Base-by-base conservation (phyloP, 2,888 invertebrate genomes). In the Thecophora atra region DNA sequence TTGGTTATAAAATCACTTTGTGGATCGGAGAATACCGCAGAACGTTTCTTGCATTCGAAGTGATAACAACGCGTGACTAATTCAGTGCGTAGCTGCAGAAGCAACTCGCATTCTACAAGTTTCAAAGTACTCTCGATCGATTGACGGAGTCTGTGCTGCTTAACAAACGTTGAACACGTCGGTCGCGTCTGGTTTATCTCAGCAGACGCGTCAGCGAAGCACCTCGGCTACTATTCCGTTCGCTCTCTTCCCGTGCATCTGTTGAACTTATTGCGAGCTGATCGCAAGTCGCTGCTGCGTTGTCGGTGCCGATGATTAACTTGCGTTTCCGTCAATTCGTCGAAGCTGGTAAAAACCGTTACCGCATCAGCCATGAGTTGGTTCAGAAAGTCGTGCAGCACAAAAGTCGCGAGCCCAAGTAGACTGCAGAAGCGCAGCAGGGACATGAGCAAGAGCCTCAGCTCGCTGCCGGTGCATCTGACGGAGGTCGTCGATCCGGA, bases 311-410 rank as follows among this genome's bases (percentile, higher is more conserved):
- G 80, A 90, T 90, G 90, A 89, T 89, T 89, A 89, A 89, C 83
- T 86, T 88, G 85, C 88, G 89, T 78, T 89, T 90, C 83, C 89
- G 88, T 76, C 89, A 89, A 82, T 90, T 90, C 83, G 87, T 90
- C 79, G 87, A 89, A 85, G 89, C 90, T 88, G 90, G 90, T 76
- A 88, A 87, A 82, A 90, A 90, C 89, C 90, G 90, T 88, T 87
- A 83, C 81, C 87, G 84, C 68, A 90, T 90, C 78, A 85, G 88
- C 79, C 87, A 91, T 90, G 91, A 89, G 87, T 82, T 91, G 90
- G 90, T 90, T 89, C 90, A 91, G 83, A 90, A 91, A 86, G 88
- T 89, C 88, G 89, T 90, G 87, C 87, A 88, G 74, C 87, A 88
- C 81, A 89, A 89, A 82, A 84, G 87, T 77, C 88, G 89, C 71